Evolutionary conservation across 2,113 vertebrate species (phyloP).

Genomic region (Sturnus vulgaris): DNA sequence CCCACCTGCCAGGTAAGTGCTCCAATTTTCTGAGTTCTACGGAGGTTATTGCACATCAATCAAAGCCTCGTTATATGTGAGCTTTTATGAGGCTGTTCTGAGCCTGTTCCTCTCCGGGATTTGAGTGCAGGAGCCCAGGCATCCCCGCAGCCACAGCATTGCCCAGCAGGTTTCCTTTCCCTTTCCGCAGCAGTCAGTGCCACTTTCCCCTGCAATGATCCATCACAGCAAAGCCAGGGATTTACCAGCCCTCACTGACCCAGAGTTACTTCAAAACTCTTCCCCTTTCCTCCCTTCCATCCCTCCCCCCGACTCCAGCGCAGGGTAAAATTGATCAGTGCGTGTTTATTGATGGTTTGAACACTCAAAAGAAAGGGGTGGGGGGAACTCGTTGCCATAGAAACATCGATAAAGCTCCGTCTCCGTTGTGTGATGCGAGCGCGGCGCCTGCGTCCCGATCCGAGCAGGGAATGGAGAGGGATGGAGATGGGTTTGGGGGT

Average conservation of each 20-base stretch:
- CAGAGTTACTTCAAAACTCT: conserved; percentile 17
- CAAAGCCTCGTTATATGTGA: background rate
- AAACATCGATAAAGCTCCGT: conserved; percentile 60
- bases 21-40: background rate
- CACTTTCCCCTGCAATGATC: background rate
- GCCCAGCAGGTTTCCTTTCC: background rate
- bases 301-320: background rate
- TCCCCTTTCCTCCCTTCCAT: background rate
- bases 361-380: background rate
- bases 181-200: background rate
- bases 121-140: background rate
- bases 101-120: background rate
- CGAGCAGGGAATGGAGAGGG: fast-evolving
- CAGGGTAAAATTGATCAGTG: conserved; percentile 65
- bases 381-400: conserved; percentile 56
- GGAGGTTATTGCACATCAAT: background rate
- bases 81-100: background rate
- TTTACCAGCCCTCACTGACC: background rate
- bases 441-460: background rate
- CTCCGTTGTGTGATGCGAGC: background rate
- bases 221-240: background rate
- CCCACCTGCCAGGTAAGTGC: background rate
- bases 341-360: conserved; percentile 46
- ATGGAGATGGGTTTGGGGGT: background rate
- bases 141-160: background rate